Conservation (phyloP, 2,888 invertebrate genomes). For the Hypomecis atomaria region DNA sequence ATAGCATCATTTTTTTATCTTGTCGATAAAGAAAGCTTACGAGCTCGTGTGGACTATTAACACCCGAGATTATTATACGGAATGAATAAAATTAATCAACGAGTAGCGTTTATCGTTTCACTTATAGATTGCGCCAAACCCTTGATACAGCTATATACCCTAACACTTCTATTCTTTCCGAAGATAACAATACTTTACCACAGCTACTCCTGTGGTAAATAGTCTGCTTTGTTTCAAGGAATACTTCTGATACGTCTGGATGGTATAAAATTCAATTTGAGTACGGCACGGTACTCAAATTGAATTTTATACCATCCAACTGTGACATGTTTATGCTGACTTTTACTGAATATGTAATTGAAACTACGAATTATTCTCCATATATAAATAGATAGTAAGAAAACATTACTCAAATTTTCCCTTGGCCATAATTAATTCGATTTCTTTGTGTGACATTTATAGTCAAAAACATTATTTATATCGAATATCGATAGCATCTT, state of each 20-base stretch:
- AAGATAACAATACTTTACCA: slow-evolving; percentile 45
- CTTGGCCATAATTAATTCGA: not conserved
- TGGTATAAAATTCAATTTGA: slow-evolving; percentile 44
- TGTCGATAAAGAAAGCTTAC: too few relatives aligned
- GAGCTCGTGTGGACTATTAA: too few relatives aligned
- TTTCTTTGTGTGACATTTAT: too few relatives aligned
- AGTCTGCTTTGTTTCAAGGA: slow-evolving; percentile 29
- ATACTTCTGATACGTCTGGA: slow-evolving; percentile 34
- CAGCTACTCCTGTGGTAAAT: slow-evolving; percentile 40
- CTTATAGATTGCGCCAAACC: slow-evolving; percentile 22
- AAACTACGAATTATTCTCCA: slow-evolving; percentile 11
- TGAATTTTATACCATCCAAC: too few relatives aligned
- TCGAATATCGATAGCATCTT: too few relatives aligned
- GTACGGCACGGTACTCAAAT: too few relatives aligned
- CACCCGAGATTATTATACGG: too few relatives aligned
- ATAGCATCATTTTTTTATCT: too few relatives aligned
- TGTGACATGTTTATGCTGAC: slow-evolving; percentile 35
- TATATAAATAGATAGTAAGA: not conserved
- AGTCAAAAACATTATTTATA: too few relatives aligned
- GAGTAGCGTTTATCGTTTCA: slow-evolving; percentile 19
- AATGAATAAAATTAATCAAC: too few relatives aligned
- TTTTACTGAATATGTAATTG: slow-evolving; percentile 25
- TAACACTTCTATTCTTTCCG: slow-evolving; percentile 45
- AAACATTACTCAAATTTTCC: not conserved
- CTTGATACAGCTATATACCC: slow-evolving; percentile 39